Percentiles rank a stretch among this genome's conserved stretches.
phyloP scores from a whole-genome alignment of 2,797 vertebrate species.

The Scyliorhinus canicula region DNA sequence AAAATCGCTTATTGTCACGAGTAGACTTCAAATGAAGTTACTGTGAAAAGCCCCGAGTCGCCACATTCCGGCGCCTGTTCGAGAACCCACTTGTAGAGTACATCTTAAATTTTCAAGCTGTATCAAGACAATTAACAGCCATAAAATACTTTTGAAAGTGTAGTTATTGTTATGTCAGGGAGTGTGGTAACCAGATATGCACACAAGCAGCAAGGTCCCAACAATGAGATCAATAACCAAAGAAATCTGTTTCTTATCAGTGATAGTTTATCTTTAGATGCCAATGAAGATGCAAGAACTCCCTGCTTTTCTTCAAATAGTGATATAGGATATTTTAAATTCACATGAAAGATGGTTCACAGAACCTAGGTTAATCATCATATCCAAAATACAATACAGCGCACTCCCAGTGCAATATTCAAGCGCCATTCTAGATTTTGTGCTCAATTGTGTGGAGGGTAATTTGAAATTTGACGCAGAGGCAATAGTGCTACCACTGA shows the following conservation, averaged over 20 bases:
- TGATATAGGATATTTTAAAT: neutral
- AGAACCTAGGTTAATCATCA: neutral
- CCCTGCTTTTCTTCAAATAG: neutral
- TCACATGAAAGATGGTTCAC: neutral
- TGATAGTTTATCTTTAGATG: neutral
- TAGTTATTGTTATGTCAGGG: neutral
- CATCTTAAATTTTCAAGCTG: neutral
- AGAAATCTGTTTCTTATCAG: neutral
- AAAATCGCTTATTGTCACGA: too few species aligned
- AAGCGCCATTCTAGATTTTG: neutral
- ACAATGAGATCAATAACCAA: neutral
- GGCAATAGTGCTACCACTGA: neutral
- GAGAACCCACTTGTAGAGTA: neutral
- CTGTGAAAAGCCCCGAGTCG: too few species aligned
- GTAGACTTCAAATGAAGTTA: too few species aligned
- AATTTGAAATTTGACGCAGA: neutral
- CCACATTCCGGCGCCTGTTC: too few species aligned
- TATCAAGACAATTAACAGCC: neutral
- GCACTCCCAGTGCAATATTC: too few species aligned
- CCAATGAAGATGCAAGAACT: neutral
- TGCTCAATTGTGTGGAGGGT: neutral
- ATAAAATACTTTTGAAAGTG: neutral
- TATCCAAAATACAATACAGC: neutral
- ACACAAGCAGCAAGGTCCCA: neutral
- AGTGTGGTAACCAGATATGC: neutral